Evolutionary conservation across 2,113 vertebrate species (phyloP).

Genomic region (Bagarius yarrelli): DNA sequence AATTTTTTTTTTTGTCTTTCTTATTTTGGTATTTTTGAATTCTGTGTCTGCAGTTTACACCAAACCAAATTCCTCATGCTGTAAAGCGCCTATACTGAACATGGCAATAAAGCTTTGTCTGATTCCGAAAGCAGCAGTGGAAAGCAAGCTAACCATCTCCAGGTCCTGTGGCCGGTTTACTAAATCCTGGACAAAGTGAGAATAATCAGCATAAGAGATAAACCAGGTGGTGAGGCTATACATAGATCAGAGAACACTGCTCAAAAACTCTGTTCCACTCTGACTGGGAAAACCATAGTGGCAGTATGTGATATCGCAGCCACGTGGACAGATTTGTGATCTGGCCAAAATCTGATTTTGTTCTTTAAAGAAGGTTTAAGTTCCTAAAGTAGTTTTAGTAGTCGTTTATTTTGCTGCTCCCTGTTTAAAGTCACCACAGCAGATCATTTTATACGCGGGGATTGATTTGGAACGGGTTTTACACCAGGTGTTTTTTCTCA

Average conservation of each 20-base stretch:
- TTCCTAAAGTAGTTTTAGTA: neutral
- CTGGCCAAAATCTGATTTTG: neutral
- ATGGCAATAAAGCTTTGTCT: too few species aligned
- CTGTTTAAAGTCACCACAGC: too few species aligned
- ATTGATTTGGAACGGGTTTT: too few species aligned
- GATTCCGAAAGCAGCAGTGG: neutral
- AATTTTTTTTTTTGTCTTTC: too few species aligned
- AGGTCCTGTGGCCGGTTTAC: constrained; percentile 10
- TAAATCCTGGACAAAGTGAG: neutral
- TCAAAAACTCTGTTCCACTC: neutral
- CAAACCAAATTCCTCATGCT: too few species aligned
- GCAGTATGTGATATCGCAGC: neutral
- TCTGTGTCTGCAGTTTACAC: too few species aligned
- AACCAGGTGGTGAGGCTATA: neutral
- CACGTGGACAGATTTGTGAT: too few species aligned
- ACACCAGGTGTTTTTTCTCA: too few species aligned
- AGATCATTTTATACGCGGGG: too few species aligned
- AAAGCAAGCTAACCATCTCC: neutral
- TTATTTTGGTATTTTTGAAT: too few species aligned
- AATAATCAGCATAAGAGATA: neutral
- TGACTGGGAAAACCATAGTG: neutral
- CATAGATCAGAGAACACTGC: neutral
- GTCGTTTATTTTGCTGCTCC: too few species aligned
- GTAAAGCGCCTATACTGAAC: too few species aligned
- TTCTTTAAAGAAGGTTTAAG: neutral